Percentiles rank a stretch among this genome's conserved stretches.
Evolutionary conservation across 2,888 invertebrate genomes (phyloP).

Genomic region (Clunio marinus): DNA sequence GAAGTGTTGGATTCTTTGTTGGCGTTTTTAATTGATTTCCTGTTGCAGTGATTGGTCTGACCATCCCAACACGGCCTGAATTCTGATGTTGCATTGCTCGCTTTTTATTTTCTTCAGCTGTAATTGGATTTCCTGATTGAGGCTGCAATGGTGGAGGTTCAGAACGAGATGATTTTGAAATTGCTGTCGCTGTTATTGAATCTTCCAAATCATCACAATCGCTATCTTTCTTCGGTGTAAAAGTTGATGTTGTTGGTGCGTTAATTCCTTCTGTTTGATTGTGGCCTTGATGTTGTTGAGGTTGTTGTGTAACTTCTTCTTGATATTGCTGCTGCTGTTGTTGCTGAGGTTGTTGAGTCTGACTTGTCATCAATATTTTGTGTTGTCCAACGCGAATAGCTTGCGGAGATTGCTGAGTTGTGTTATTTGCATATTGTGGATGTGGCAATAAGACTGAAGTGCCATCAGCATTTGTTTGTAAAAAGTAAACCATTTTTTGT

Average conservation of each 20-base stretch:
- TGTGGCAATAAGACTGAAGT: neutral
- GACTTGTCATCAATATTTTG: neutral
- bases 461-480: conserved; percentile 12
- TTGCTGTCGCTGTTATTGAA: conserved; percentile 55
- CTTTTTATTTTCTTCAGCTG: neutral
- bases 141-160: conserved; percentile 31
- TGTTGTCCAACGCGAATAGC: neutral
- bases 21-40: neutral
- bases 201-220: conserved; percentile 56
- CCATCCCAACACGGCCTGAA: conserved; percentile 20
- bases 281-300: neutral
- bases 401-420: neutral
- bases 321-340: neutral
- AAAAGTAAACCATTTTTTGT: conserved; percentile 37
- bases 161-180: conserved; percentile 44
- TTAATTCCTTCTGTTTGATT: neutral
- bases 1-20: conserved; percentile 5
- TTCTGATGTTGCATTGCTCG: neutral
- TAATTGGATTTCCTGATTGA: neutral
- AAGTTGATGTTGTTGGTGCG: conserved; percentile 30
- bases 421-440: neutral
- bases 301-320: neutral
- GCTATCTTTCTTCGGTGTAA: conserved; percentile 42
- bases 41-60: conserved; percentile 16
- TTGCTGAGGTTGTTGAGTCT: neutral